Evolutionary conservation across 1,140 invertebrate species (phyloP).

Genomic region (Danaus plexippus): DNA sequence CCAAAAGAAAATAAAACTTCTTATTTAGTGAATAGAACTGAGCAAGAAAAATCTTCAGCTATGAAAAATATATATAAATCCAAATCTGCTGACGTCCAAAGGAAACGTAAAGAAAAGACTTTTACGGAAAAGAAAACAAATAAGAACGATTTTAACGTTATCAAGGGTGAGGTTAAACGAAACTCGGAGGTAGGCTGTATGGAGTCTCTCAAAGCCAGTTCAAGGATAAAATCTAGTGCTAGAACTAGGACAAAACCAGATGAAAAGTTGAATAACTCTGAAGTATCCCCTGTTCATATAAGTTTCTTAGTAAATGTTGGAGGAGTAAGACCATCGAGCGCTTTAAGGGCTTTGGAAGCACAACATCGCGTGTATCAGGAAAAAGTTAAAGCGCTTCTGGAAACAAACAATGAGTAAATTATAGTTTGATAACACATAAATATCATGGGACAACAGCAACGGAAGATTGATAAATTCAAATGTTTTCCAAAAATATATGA

Average conservation of each 20-base stretch:
- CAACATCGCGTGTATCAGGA: conserved; percentile 60
- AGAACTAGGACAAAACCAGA: conserved; percentile 26
- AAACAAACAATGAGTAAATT: no score
- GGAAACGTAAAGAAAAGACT: conserved; percentile 18
- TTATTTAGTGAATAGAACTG: conserved; percentile 49
- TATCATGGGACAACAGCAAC: no score
- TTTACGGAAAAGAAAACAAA: conserved; percentile 15
- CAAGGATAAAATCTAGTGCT: conserved; percentile 23
- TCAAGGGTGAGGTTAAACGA: conserved; percentile 10
- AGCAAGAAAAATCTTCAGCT: conserved; percentile 24
- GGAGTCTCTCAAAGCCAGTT: background rate
- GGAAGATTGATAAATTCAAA: no score
- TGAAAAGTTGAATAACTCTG: conserved; percentile 11
- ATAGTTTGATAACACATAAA: no score
- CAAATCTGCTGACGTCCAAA: conserved; percentile 29
- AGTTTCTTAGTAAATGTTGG: conserved; percentile 51
- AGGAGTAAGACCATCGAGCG: conserved; percentile 40
- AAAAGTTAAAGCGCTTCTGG: conserved; percentile 35
- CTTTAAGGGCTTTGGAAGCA: conserved; percentile 45
- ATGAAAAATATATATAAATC: conserved; percentile 33
- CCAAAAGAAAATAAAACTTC: conserved; percentile 27
- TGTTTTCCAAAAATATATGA: no score
- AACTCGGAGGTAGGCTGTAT: conserved; percentile 4
- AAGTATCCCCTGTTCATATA: conserved; percentile 39
- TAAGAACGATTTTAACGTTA: background rate